Base-by-base conservation (phyloP, 2,797 vertebrate genomes). In the Sebastes iracundus region DNA sequence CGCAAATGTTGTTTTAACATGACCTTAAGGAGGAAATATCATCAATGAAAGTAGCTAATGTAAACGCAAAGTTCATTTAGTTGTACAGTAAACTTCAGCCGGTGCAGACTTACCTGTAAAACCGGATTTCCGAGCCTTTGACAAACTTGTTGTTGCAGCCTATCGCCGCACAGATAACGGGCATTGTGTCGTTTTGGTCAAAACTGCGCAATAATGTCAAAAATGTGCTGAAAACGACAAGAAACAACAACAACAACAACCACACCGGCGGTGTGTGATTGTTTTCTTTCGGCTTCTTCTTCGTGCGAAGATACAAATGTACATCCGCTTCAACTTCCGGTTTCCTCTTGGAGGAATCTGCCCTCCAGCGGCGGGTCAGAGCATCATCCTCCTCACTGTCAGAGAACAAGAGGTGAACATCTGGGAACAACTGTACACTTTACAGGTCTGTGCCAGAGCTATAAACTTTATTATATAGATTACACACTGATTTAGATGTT, bases 81-180 rank as follows among this genome's bases (percentile, higher is more conserved):
- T 5, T 4, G 12, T 13, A 20, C 11, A 11, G 22, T 14, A 56
- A 56, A 56, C 22, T 56, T 56, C 3, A 20, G 46, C 4, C 9
- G 2, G 7, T 52, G 7, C 46, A 38, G 64, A 85, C 90, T 64
- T 85, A 97, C 96, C 96, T 91, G 85, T 97, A 97, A 91, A 97
- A 97, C 22, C 96, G 60, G 25, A 96, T 96, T 73, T 96, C 95
- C 3, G 96, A 97, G 2, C 96, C 96, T 89, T 96, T 96, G 0
- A 96, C 84, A 66, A 97, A 97, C 69, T 94, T 96, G 52, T 97
- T 96, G 80, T 94, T 94, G 79, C 96, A 97, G 4, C 94, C 95
- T 4, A 80, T 81, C 2, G 95, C 94, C 35, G 96, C 96, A 80
- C 96, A 97, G 6, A 95, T 94, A 1, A 96, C 96, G 1, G 96